Evolutionary conservation across 2,888 invertebrate species (phyloP).

Genomic region (Thera britannica): DNA sequence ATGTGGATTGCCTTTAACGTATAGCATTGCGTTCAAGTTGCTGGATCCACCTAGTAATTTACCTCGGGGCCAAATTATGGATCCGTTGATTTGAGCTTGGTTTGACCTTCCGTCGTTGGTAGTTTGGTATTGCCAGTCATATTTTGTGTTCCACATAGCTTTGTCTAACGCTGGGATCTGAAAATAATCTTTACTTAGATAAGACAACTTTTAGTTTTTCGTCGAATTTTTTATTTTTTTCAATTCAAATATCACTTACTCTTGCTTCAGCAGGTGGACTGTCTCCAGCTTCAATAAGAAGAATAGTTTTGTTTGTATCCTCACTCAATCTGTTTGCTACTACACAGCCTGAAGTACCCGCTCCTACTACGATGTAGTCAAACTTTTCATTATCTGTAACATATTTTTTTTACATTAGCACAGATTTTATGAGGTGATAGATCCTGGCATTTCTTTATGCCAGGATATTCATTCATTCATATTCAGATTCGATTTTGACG

Average conservation of each 20-base stretch:
- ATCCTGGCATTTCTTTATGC: no score
- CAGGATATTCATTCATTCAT: no score
- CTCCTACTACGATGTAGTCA: slow-evolving; percentile 85
- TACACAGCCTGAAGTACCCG: slow-evolving; percentile 85
- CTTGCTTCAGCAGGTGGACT: slow-evolving; percentile 41
- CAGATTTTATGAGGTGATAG: no score
- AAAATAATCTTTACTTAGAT: slow-evolving; percentile 10
- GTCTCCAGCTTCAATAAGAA: slow-evolving; percentile 44
- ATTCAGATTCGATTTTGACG: not conserved
- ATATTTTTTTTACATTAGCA: not conserved
- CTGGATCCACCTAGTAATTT: slow-evolving; percentile 86
- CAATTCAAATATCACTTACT: not conserved
- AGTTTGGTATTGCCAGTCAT: slow-evolving; percentile 94
- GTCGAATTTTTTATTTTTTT: not conserved
- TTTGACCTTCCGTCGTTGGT: slow-evolving; percentile 89
- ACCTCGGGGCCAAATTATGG: slow-evolving; percentile 84
- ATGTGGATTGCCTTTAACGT: slow-evolving; percentile 75
- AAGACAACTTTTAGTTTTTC: not conserved
- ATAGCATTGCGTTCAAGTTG: slow-evolving; percentile 83
- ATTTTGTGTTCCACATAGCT: slow-evolving; percentile 56
- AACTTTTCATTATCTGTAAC: slow-evolving; percentile 47
- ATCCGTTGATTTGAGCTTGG: slow-evolving; percentile 81
- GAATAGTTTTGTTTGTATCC: slow-evolving; percentile 34
- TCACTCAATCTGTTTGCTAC: slow-evolving; percentile 83
- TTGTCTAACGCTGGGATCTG: slow-evolving; percentile 53